phyloP scores from a whole-genome alignment of 2,888 invertebrate species.

The Tenthredo scrophulariae region DNA sequence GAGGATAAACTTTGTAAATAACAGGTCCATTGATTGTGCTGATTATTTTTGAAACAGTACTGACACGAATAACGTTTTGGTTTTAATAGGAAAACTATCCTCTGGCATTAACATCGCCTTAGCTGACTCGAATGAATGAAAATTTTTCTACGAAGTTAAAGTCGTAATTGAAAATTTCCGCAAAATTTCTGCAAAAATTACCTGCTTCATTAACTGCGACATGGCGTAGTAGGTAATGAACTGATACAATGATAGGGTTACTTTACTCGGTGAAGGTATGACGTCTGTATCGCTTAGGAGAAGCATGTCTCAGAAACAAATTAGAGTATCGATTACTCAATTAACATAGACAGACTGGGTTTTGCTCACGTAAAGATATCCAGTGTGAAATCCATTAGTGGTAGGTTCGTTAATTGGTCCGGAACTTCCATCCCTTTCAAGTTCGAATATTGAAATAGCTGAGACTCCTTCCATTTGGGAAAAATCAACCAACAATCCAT shows the following conservation, averaged over 20 bases:
- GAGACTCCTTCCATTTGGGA: background rate
- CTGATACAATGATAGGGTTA: background rate
- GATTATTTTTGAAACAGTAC: too few relatives aligned
- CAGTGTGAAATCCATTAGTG: constrained; percentile 21
- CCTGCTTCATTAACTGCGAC: background rate
- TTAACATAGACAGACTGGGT: background rate
- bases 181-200: background rate
- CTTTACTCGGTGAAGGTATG: constrained; percentile 3
- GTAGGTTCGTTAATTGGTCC: background rate
- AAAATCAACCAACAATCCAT: too few relatives aligned
- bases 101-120: too few relatives aligned
- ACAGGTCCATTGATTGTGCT: too few relatives aligned
- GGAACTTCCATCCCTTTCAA: background rate
- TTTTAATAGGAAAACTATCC: too few relatives aligned
- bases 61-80: too few relatives aligned
- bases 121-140: too few relatives aligned
- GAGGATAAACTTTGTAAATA: too few relatives aligned
- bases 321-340: constrained; percentile 3
- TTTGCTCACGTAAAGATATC: constrained; percentile 7
- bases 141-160: too few relatives aligned
- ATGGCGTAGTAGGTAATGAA: background rate
- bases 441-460: background rate
- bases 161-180: background rate
- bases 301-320: constrained; percentile 3
- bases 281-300: background rate